These are phyloP conservation scores for Neopipo cinnamomea DNA, from an alignment of 2,113 vertebrate genomes.

Conservation along the genomic window DNA sequence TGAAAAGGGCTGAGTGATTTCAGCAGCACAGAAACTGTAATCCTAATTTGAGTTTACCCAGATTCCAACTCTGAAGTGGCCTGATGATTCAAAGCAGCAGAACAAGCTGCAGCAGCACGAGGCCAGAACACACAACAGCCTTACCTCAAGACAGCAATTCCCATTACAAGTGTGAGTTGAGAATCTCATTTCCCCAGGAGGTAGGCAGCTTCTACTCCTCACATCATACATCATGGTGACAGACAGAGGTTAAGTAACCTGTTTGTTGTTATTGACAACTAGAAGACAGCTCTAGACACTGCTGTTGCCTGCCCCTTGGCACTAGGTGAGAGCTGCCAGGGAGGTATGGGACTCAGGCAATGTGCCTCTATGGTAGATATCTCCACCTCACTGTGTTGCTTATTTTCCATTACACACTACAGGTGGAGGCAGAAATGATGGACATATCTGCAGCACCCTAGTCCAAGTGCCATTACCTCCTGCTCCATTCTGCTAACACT, in stretches of 20 bases:
- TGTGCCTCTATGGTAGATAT: neutral
- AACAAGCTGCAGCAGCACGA: neutral
- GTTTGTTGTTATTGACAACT: neutral
- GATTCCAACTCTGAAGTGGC: neutral
- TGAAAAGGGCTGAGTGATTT: neutral
- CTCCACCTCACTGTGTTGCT: neutral
- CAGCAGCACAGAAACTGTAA: neutral
- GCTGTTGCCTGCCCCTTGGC: neutral
- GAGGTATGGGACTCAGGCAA: too few relatives aligned
- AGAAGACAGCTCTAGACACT: neutral
- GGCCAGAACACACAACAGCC: neutral
- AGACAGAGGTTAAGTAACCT: neutral
- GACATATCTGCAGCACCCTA: neutral
- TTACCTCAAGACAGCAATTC: neutral
- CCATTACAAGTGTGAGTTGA: neutral
- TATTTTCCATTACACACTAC: neutral
- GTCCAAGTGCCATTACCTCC: neutral
- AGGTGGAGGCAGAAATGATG: neutral
- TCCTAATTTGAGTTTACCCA: neutral
- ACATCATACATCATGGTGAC: fast-evolving
- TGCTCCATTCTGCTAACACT: fast-evolving
- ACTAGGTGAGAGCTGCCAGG: neutral
- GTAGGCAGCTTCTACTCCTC: neutral
- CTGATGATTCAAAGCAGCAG: neutral
- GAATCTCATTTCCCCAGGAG: neutral